Base-by-base conservation (phyloP, 2,888 invertebrate species). In the Osedax frankpressi region DNA sequence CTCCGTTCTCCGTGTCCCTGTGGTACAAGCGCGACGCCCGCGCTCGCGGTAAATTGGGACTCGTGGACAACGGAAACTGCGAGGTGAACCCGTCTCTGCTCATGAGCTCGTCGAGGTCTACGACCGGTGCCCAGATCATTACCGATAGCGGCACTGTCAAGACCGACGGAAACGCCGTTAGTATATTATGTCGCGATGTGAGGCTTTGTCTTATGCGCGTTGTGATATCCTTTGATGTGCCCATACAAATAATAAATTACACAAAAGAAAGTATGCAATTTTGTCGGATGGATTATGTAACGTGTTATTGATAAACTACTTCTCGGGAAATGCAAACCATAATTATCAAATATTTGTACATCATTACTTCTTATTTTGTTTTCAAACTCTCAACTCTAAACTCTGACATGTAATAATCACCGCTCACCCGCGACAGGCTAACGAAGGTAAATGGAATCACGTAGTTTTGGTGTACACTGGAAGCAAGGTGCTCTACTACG, bases 31-130 rank as follows among this genome's bases (percentile, higher is more conserved):
- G 69, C 25, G 30, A 19, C 2, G 28, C 28, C 19, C 14, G 25
- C 3, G 28, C 69, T 28, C 28, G 24, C n/a, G 28, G 28, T 1
- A 69, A n/a, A 19, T 29, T 29, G 25, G 69, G 69, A 6, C 2
- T 69, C 25, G 28, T 69, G 19, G 69, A 69, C 29, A 69, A 28
- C 69, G 69, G 69, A 19, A 69, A 69, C 69, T 69, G 69, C 28
- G 69, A 69, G 69, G 1, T 69, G 1, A 29, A 69, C 69, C 69
- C 69, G 26, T 69, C 69, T 28, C 11, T 69, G 27, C 30, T 28
- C 11, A 69, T 69, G 28, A 69, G 69, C 69, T 28, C 69, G 6
- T 25, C 1, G 6, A n/a, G n/a, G 6, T 28, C 25, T 3, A 28
- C 69, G 28, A n/a, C 30, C 69, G 28, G 69, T n/a, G 69, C 25